Evolutionary conservation across 2,888 invertebrate species (phyloP).

Genomic region (Keiferia lycopersicella): DNA sequence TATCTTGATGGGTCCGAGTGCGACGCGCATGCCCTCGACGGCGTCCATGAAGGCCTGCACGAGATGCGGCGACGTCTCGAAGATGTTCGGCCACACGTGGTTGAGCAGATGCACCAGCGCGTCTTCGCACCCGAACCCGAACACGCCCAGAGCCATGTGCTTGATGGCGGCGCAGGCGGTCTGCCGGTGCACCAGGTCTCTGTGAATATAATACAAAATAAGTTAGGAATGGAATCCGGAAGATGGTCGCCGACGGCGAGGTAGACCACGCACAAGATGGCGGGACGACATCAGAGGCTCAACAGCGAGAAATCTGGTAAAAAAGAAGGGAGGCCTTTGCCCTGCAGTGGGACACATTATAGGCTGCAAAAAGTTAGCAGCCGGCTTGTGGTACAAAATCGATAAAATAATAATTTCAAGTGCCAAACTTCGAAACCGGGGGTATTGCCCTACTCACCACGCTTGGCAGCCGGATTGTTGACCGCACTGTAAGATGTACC

Average conservation of each 20-base stretch:
- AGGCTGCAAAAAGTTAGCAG: background rate
- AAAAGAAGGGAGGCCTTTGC: too few relatives aligned
- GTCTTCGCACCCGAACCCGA: slow-evolving; percentile 99
- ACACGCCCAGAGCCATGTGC: slow-evolving; percentile 99
- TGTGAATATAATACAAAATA: slow-evolving; percentile 58
- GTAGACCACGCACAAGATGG: too few relatives aligned
- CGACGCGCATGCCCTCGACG: slow-evolving; percentile 98
- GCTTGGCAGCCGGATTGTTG: too few relatives aligned
- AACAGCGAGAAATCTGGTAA: too few relatives aligned
- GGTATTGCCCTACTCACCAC: too few relatives aligned
- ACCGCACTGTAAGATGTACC: too few relatives aligned
- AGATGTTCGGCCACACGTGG: slow-evolving; percentile 99
- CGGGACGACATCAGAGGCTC: too few relatives aligned
- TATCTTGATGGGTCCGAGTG: slow-evolving; percentile 97
- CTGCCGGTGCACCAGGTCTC: slow-evolving; percentile 98
- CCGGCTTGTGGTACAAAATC: background rate
- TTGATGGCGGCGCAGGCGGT: slow-evolving; percentile 99
- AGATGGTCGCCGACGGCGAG: too few relatives aligned
- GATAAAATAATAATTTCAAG: too few relatives aligned
- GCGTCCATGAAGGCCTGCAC: slow-evolving; percentile 99
- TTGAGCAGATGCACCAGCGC: slow-evolving; percentile 98
- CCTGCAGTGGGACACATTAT: too few relatives aligned
- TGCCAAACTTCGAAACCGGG: too few relatives aligned
- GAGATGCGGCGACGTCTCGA: slow-evolving; percentile 99
- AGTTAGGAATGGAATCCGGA: too few relatives aligned